Percentiles rank a stretch among this genome's conserved stretches.
Conservation (phyloP, 2,797 vertebrate species). For the Dipus sagitta region DNA sequence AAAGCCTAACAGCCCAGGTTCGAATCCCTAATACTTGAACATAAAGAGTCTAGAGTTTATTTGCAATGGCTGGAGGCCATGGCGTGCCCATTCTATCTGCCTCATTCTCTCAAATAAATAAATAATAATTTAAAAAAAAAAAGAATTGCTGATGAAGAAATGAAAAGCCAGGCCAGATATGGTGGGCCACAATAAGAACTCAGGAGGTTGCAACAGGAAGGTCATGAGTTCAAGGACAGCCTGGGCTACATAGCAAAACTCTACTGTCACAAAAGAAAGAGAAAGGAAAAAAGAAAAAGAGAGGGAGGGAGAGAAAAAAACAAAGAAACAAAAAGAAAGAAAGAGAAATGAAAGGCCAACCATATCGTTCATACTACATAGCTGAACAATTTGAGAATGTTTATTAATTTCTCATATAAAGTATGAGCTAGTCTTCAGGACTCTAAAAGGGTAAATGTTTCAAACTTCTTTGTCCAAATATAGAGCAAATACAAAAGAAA, state of each 20-base stretch:
- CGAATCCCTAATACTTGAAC: too few relatives aligned
- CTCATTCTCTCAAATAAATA: too few relatives aligned
- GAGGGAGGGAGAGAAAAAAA: too few relatives aligned
- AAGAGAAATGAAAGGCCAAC: background rate
- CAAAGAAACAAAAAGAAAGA: too few relatives aligned
- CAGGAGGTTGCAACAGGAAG: background rate
- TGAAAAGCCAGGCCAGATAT: background rate
- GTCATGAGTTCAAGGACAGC: background rate
- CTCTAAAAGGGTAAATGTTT: conserved; percentile 26
- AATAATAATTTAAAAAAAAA: background rate
- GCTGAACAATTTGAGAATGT: conserved; percentile 17
- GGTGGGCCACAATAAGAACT: background rate
- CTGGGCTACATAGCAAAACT: background rate
- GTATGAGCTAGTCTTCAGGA: background rate
- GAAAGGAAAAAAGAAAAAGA: background rate
- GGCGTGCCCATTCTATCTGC: too few relatives aligned
- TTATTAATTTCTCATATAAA: background rate
- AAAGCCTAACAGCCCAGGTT: too few relatives aligned
- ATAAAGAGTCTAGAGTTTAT: too few relatives aligned
- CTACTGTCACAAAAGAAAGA: background rate
- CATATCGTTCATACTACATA: background rate
- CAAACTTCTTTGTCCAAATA: conserved; percentile 5
- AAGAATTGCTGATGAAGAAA: background rate
- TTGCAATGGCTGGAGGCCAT: too few relatives aligned
- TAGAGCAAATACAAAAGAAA: conserved; percentile 35